A percentile compares a stretch with the other conserved stretches of the same genome.
Conservation (phyloP, 2,113 vertebrate species). For the crab-eating macaque (Macaca fascicularis) region T2T-MFA8v1.1 NC_088387.1:88368501-88369000, state of each 20-base stretch:
- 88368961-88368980: neutral
- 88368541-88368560: too few species aligned
- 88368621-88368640: neutral
- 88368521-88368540: neutral
- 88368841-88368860: neutral
- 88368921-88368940: neutral
- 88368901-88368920: neutral
- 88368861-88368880: neutral
- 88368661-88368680: neutral
- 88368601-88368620: neutral
- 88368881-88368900: neutral
- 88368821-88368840: neutral
- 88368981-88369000: neutral
- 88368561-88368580: fast-evolving
- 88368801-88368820: neutral
- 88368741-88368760: neutral
- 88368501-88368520: neutral
- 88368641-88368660: neutral
- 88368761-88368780: neutral
- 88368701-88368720: neutral
- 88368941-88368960: conserved; percentile 22
- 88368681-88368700: neutral
- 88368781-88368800: neutral
- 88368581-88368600: neutral
- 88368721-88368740: neutral